Evolutionary conservation across 2,888 invertebrate genomes (phyloP), one percentile per base, ranked within the genome.

Genomic region (Ophion obscuratus): DNA sequence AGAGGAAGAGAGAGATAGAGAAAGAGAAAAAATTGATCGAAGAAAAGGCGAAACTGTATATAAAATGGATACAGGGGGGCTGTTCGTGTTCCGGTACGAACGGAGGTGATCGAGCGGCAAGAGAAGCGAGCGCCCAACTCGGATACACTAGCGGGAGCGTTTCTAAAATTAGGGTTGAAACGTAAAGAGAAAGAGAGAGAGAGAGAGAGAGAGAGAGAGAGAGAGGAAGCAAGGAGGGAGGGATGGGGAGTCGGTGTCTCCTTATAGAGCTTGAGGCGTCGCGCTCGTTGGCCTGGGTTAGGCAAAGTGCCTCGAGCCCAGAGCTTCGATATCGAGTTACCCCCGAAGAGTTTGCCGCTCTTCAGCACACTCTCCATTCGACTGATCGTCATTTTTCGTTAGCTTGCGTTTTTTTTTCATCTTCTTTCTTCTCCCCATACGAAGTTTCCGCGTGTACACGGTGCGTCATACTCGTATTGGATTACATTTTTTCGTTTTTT

Each of bases 81-180:
- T 36, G 44, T 44, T 70, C 59, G 1, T n/a, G n/a, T 61, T 70
- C 53, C 17, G 27, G 17, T 27, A n/a, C 40, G 61, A 66, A 83
- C 68, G 83, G 81, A 67, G 80, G 82, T 40, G 77, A 70, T 71
- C 82, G 79, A n/a, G n/a, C 81, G 81, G 62, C 71, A 83, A 83
- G 86, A 84, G 83, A 75, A 81, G 70, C 64, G 76, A 84, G 87
- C 83, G 88, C 86, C 77, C 87, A 87, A 89, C 83, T 76, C 84
- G 85, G 86, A 70, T 47, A 71, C 53, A 61, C 27, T 81, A 17
- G 73, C 89, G 87, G 89, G 85, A 83, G 88, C 83, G 87, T 84
- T 88, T 90, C 93, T 93, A 94, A 92, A 94, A 93, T 94, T 94
- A 94, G 93, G 90, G 89, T 85, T 89, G 90, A 85, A 79, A 79